Evolutionary conservation across 2,113 vertebrate genomes (phyloP).

Genomic region (Hypocryptadius cinnamomeus): DNA sequence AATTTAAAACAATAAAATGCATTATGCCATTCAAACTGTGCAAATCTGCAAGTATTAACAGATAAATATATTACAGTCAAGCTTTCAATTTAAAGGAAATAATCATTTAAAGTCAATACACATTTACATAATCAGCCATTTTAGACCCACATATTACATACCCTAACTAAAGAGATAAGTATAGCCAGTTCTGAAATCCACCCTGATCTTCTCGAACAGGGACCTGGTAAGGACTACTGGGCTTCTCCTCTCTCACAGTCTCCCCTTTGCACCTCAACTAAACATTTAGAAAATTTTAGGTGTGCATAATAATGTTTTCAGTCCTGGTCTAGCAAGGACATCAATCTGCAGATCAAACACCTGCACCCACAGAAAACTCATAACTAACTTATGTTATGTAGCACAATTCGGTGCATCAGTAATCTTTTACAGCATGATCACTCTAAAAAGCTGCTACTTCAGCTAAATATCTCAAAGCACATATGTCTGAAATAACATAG

Average conservation of each 20-base stretch:
- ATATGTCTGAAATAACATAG: background rate
- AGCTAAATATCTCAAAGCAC: background rate
- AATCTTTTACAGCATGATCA: background rate
- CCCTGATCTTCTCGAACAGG: background rate
- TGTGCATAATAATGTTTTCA: background rate
- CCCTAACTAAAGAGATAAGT: background rate
- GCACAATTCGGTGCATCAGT: background rate
- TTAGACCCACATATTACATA: background rate
- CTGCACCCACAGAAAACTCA: background rate
- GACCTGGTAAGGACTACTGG: fast-evolving
- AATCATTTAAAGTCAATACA: background rate
- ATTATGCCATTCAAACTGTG: background rate
- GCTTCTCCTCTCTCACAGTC: background rate
- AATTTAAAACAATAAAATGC: background rate
- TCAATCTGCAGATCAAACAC: background rate
- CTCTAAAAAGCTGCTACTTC: background rate
- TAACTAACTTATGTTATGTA: background rate
- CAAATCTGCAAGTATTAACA: background rate
- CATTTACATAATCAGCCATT: background rate
- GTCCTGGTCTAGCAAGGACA: background rate
- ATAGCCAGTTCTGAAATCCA: background rate
- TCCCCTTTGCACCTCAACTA: background rate
- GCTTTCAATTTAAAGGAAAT: background rate
- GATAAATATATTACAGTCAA: background rate
- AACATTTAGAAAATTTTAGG: background rate